These are phyloP conservation scores for Drosophila truncata DNA, from an alignment of 1,140 invertebrate species.

Conservation along the genomic window DNA sequence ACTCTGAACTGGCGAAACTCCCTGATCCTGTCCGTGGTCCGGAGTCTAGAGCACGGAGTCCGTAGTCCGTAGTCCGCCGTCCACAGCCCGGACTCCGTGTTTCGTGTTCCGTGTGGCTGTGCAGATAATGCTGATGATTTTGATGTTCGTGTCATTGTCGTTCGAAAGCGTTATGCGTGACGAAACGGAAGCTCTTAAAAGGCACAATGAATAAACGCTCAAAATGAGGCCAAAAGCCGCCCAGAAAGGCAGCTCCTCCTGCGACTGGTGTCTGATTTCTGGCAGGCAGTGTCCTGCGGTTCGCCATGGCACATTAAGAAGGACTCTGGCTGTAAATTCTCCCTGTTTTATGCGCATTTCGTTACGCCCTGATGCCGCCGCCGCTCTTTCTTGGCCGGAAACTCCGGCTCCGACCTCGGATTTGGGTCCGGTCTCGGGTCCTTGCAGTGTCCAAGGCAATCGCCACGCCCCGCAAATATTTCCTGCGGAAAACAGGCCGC, in stretches of 20 bases:
- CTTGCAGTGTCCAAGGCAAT: slow-evolving; percentile 24
- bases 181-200: slow-evolving; percentile 79
- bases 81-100: slow-evolving; percentile 14
- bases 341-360: slow-evolving; percentile 71
- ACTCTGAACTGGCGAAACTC: slow-evolving; percentile 23
- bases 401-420: slow-evolving; percentile 25
- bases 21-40: slow-evolving; percentile 13
- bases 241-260: slow-evolving; percentile 42
- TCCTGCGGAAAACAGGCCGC: slow-evolving; percentile 38
- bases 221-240: slow-evolving; percentile 70
- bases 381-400: slow-evolving; percentile 44
- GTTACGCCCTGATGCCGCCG: slow-evolving; percentile 66
- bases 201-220: slow-evolving; percentile 72
- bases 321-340: slow-evolving; percentile 68
- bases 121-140: slow-evolving; percentile 74
- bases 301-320: slow-evolving; percentile 76
- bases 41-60: not conserved
- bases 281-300: slow-evolving; percentile 49
- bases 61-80: not conserved
- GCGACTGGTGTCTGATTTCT: slow-evolving; percentile 37
- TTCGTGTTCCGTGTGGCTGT: slow-evolving; percentile 52
- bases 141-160: slow-evolving; percentile 74
- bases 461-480: slow-evolving; percentile 70
- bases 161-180: slow-evolving; percentile 78
- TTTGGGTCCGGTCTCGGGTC: slow-evolving; percentile 6